These are phyloP conservation scores for Buceros bicornis DNA, from an alignment of 2,797 vertebrate genomes.

Conservation along the genomic window DNA sequence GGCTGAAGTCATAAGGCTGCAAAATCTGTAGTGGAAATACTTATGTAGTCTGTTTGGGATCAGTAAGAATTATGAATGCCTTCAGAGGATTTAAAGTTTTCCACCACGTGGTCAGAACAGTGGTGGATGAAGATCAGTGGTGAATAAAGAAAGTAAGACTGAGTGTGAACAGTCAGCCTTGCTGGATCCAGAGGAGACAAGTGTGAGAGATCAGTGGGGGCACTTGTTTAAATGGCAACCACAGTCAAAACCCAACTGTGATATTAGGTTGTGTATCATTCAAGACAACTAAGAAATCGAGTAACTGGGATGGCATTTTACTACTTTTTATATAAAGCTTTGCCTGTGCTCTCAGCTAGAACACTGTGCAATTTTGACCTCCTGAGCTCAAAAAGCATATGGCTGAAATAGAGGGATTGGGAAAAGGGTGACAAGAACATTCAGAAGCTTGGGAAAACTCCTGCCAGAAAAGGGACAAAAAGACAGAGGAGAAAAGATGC, in stretches of 20 bases:
- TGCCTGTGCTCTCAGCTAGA: background rate
- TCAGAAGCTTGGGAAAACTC: background rate
- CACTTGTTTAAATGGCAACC: background rate
- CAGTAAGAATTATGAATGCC: background rate
- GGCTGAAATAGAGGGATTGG: background rate
- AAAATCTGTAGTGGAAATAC: background rate
- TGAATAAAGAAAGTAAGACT: background rate
- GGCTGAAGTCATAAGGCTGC: background rate
- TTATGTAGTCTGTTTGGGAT: background rate
- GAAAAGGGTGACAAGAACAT: background rate
- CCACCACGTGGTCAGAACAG: background rate
- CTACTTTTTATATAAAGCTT: background rate
- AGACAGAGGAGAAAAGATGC: too few species aligned
- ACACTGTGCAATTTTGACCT: background rate
- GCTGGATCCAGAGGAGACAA: background rate
- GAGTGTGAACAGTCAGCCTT: background rate
- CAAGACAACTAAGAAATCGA: background rate
- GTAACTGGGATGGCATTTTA: background rate
- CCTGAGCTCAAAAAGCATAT: fast-evolving
- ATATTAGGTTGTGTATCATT: background rate
- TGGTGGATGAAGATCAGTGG: background rate
- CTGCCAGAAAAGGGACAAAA: background rate
- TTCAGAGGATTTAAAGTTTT: background rate
- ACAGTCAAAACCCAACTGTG: background rate
- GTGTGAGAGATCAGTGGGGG: background rate